These are phyloP conservation scores for Okapia johnstoni DNA, from an alignment of 2,113 vertebrate genomes.

Conservation along the genomic window DNA sequence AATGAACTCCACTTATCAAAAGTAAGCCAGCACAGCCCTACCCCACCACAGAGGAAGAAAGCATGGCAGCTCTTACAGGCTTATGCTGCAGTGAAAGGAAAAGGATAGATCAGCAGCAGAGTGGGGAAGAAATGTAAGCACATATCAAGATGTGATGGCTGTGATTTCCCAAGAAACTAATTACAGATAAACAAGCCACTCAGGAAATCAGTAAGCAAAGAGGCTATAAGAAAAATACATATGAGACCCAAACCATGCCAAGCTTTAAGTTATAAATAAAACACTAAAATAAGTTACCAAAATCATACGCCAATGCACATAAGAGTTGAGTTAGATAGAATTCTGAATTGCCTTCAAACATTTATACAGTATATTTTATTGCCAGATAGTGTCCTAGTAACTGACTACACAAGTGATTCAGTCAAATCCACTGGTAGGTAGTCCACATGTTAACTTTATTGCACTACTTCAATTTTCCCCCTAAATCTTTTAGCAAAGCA, in stretches of 20 bases:
- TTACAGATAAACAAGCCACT: not conserved
- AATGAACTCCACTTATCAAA: not conserved
- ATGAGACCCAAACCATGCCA: not conserved
- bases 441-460: not conserved
- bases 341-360: not conserved
- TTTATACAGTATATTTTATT: not conserved
- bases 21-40: not conserved
- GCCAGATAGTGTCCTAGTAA: not conserved
- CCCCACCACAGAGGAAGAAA: not conserved
- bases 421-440: not conserved
- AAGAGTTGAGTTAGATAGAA: not conserved
- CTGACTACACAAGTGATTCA: not conserved
- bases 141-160: not conserved
- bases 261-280: constrained; percentile 19
- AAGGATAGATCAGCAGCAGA: not conserved
- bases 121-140: not conserved
- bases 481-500: not conserved
- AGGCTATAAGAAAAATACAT: not conserved
- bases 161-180: not conserved
- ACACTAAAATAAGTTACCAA: constrained; percentile 21
- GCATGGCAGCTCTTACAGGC: not conserved
- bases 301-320: not conserved
- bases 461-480: not conserved
- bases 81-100: not conserved
- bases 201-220: constrained; percentile 3